These are phyloP conservation scores for Daboia siamensis DNA, from an alignment of 2,113 vertebrate species.

Conservation along the genomic window DNA sequence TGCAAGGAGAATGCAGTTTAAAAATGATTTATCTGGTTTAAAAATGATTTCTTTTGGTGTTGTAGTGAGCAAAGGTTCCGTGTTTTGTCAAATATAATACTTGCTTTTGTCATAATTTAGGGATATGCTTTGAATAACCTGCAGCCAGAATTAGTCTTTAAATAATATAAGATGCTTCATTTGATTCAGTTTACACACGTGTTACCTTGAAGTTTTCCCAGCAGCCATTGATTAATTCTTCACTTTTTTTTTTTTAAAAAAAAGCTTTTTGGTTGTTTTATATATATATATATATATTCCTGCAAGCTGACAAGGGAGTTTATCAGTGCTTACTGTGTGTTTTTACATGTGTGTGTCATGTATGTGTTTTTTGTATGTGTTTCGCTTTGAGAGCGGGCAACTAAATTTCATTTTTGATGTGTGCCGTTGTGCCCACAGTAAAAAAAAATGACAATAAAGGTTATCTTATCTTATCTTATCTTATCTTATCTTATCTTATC, in stretches of 20 bases:
- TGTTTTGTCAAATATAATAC: not conserved
- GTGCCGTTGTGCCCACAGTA: no score
- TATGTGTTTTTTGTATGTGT: no score
- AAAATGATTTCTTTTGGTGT: not conserved
- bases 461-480: no score
- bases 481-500: no score
- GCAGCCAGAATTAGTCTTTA: not conserved
- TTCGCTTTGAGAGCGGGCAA: no score
- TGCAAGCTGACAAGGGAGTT: not conserved
- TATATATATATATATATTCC: no score
- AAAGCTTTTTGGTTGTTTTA: not conserved
- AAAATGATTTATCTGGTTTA: not conserved
- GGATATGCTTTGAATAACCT: not conserved
- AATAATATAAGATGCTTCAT: not conserved
- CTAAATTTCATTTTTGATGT: no score
- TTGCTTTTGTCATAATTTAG: conserved; percentile 5
- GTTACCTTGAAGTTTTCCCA: not conserved
- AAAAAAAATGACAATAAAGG: no score
- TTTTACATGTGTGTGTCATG: no score
- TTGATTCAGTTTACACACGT: not conserved
- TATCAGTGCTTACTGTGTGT: not conserved
- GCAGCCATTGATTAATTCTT: not conserved
- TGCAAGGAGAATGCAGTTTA: not conserved
- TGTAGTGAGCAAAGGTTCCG: conserved; percentile 1
- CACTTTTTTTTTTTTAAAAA: not conserved